Conservation (phyloP, 2,888 invertebrate genomes). For the Amiota mariae region DNA sequence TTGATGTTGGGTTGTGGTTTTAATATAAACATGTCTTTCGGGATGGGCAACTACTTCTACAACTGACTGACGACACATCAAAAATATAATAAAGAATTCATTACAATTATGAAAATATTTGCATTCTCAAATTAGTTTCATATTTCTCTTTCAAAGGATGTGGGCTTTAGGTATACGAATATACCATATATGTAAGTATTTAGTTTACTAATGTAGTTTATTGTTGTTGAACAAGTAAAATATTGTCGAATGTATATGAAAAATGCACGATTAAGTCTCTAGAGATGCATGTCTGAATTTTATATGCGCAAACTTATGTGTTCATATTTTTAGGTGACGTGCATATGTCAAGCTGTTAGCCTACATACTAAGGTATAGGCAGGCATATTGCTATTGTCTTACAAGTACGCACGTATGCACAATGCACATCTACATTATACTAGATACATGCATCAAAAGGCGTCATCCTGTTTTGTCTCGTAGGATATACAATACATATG, state of each 20-base stretch:
- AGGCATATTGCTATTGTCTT: slow-evolving; percentile 7
- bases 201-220: background rate
- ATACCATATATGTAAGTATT: no score
- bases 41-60: background rate
- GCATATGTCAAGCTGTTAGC: slow-evolving; percentile 29
- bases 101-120: slow-evolving; percentile 19
- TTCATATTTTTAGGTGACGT: background rate
- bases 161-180: background rate
- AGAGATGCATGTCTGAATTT: background rate
- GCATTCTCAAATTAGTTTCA: slow-evolving; percentile 10
- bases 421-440: slow-evolving; percentile 46
- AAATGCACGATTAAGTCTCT: background rate
- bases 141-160: background rate
- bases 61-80: background rate
- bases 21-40: no score
- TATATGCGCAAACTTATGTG: background rate
- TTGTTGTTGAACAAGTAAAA: no score
- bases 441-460: no score
- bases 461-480: slow-evolving; percentile 28
- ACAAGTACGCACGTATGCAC: slow-evolving; percentile 17
- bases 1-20: no score
- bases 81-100: slow-evolving; percentile 1
- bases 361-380: slow-evolving; percentile 8
- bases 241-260: background rate
- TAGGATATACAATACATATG: slow-evolving; percentile 40